These are phyloP conservation scores for Psophia crepitans DNA, from an alignment of 2,113 vertebrate species.

Conservation along the genomic window DNA sequence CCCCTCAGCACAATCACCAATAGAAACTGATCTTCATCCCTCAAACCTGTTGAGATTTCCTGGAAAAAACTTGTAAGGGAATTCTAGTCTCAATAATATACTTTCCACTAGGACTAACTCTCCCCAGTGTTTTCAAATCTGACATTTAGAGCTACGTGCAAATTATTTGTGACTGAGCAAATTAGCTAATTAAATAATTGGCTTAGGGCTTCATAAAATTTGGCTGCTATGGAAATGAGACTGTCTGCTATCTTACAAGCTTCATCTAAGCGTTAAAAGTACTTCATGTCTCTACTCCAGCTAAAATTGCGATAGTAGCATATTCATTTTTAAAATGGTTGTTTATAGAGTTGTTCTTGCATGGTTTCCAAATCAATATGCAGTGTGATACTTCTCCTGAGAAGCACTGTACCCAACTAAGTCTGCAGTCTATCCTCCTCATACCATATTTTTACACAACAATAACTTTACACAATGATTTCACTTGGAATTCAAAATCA, in stretches of 20 bases:
- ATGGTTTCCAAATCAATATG: background rate
- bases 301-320: background rate
- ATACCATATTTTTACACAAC: background rate
- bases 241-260: slow-evolving; percentile 29
- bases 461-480: background rate
- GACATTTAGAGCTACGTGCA: slow-evolving; percentile 40
- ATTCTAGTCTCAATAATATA: slow-evolving; percentile 4
- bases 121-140: slow-evolving; percentile 48
- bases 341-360: background rate
- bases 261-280: slow-evolving; percentile 16
- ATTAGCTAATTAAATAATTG: slow-evolving; percentile 70
- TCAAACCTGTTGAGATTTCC: background rate
- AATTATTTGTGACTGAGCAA: slow-evolving; percentile 66
- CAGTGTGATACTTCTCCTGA: background rate
- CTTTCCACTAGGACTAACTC: slow-evolving; percentile 40
- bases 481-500: background rate
- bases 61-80: background rate
- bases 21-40: background rate
- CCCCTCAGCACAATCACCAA: background rate
- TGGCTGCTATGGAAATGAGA: slow-evolving; percentile 54
- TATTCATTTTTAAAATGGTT: slow-evolving; percentile 7
- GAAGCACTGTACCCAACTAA: background rate
- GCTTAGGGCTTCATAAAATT: slow-evolving; percentile 59
- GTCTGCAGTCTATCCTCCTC: background rate
- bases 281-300: background rate